Evolutionary conservation across 2,113 vertebrate genomes (phyloP).

Genomic region (Grammomys surdaster): DNA sequence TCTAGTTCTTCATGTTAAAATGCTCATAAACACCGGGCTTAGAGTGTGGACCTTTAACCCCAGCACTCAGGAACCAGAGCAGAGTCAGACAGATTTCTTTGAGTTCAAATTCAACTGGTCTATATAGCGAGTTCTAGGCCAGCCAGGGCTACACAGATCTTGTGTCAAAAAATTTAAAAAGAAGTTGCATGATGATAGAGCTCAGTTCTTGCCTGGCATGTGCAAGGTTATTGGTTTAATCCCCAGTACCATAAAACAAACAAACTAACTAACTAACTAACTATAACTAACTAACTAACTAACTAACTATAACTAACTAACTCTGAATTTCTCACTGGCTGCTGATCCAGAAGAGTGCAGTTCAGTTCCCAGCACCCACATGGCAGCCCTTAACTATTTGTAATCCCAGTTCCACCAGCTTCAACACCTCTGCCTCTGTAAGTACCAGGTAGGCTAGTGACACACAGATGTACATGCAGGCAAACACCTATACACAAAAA

Average conservation of each 20-base stretch:
- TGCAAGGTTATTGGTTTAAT: neutral
- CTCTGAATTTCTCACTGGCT: neutral
- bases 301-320: neutral
- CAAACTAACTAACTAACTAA: neutral
- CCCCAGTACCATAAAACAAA: neutral
- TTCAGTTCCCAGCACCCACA: neutral
- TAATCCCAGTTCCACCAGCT: neutral
- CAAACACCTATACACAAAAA: neutral
- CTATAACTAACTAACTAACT: neutral
- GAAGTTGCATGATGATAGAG: neutral
- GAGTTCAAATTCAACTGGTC: neutral
- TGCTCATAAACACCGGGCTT: neutral
- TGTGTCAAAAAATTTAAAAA: neutral
- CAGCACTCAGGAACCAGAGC: neutral
- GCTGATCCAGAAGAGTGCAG: neutral
- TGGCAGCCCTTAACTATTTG: neutral
- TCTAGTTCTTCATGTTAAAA: neutral
- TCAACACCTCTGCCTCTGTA: neutral
- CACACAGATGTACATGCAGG: neutral
- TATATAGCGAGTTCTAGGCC: neutral
- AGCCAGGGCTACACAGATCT: neutral
- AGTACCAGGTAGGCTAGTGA: neutral
- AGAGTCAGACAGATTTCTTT: neutral
- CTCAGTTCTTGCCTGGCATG: neutral
- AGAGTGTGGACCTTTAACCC: neutral